These are phyloP conservation scores for Brachylomia viminalis DNA, from an alignment of 2,888 invertebrate species.

Conservation along the genomic window DNA sequence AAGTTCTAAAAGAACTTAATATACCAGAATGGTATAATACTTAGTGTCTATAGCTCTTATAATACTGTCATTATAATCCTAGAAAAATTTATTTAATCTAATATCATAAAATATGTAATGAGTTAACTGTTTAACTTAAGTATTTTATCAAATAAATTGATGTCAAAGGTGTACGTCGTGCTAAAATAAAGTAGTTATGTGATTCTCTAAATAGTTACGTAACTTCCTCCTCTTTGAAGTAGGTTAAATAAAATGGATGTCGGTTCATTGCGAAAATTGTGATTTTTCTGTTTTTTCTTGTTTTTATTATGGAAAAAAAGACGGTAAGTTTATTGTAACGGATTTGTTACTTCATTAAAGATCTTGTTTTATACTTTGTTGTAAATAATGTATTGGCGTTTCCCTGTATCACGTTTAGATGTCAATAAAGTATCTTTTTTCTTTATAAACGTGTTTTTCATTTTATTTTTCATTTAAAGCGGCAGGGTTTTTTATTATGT, in stretches of 20 bases:
- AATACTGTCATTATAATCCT: not conserved
- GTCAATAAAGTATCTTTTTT: conserved; percentile 59
- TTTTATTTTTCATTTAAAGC: not conserved
- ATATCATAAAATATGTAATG: conserved; percentile 2
- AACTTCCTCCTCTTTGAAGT: not conserved
- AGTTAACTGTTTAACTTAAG: conserved; percentile 1
- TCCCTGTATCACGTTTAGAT: conserved; percentile 34
- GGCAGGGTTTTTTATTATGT: not conserved
- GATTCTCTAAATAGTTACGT: not conserved
- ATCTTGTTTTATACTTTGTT: conserved; percentile 59
- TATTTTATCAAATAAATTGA: conserved; percentile 20
- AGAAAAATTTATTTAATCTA: conserved; percentile 15
- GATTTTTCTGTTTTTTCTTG: not conserved
- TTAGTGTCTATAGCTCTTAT: not conserved
- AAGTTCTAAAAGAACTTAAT: not conserved
- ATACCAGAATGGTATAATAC: conserved; percentile 2
- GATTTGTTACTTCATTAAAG: conserved; percentile 14
- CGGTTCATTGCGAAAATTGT: not conserved
- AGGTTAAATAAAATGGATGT: conserved; percentile 11
- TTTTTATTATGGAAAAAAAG: conserved; percentile 4
- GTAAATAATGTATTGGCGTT: conserved; percentile 47
- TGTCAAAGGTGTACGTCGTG: conserved; percentile 2
- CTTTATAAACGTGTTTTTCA: not conserved
- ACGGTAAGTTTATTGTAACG: not conserved
- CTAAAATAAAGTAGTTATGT: conserved; percentile 5